Percentiles rank a stretch among this genome's conserved stretches.
Evolutionary conservation across 2,113 vertebrate genomes (phyloP).

Genomic region (Danionella cerebrum): DNA sequence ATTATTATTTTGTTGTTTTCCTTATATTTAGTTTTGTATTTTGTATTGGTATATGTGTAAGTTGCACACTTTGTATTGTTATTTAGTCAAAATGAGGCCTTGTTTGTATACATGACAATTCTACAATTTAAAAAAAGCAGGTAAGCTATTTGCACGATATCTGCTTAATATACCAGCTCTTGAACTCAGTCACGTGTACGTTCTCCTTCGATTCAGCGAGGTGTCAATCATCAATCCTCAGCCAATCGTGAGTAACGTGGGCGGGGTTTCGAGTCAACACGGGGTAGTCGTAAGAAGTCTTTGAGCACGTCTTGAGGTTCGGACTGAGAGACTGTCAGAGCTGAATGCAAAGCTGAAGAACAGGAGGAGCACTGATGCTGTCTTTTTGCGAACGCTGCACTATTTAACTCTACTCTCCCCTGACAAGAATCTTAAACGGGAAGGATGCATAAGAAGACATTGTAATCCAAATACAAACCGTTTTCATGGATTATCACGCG

Average conservation of each 20-base stretch:
- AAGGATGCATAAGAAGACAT: background rate
- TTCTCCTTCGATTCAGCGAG: background rate
- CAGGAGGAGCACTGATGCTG: conserved; percentile 3
- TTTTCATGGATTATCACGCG: background rate
- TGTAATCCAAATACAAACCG: background rate
- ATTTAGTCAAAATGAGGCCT: no score
- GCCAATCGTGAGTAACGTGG: background rate
- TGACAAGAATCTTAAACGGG: background rate
- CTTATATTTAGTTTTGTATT: no score
- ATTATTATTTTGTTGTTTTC: no score
- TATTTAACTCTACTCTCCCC: background rate
- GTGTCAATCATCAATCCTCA: background rate
- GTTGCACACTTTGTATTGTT: no score
- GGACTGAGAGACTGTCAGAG: conserved; percentile 5
- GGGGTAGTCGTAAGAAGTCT: conserved; percentile 21
- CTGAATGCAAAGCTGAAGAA: conserved; percentile 21
- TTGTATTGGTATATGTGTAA: no score
- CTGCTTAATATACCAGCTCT: background rate
- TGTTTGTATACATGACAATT: no score
- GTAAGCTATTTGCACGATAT: background rate
- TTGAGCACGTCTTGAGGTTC: conserved; percentile 15
- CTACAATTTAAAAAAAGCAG: background rate
- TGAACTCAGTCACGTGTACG: background rate
- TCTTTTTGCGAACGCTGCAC: background rate
- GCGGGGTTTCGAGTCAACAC: background rate